Evolutionary conservation across 2,888 invertebrate species (phyloP).

Genomic region (Junonia oenone): DNA sequence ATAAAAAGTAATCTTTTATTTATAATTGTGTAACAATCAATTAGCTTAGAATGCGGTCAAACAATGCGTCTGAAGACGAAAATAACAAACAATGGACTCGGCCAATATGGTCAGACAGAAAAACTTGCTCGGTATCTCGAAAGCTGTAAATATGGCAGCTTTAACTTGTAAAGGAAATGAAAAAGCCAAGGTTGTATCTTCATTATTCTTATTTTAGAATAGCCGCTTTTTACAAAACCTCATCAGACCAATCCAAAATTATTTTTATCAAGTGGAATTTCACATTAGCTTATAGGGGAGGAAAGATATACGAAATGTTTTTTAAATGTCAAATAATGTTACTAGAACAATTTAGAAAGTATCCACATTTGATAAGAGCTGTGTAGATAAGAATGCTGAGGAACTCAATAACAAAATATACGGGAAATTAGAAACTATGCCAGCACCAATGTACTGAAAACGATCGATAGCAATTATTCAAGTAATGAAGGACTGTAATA

Average conservation of each 20-base stretch:
- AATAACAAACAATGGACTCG: neutral
- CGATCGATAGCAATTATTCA: neutral
- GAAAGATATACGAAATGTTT: neutral
- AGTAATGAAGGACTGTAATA: neutral
- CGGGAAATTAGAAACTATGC: slow-evolving; percentile 10
- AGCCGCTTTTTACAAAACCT: neutral
- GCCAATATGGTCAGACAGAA: slow-evolving; percentile 11
- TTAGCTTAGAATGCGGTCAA: neutral
- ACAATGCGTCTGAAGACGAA: neutral
- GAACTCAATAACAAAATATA: slow-evolving; percentile 9
- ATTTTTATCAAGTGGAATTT: neutral
- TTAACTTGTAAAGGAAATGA: neutral
- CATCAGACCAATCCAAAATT: neutral
- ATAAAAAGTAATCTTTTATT: neutral
- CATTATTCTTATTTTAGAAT: slow-evolving; percentile 3
- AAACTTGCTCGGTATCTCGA: slow-evolving; percentile 14
- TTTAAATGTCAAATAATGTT: neutral
- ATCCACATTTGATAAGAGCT: neutral
- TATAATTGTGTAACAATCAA: neutral
- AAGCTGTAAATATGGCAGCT: slow-evolving; percentile 2
- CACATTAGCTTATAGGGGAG: no score
- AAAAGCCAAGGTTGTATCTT: slow-evolving; percentile 2
- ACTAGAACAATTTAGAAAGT: neutral
- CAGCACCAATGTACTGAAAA: neutral
- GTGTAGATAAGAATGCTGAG: neutral